Evolutionary conservation across 92 coral and sea anemone genomes (phyloP).

Genomic region (Ricordea florida): DNA sequence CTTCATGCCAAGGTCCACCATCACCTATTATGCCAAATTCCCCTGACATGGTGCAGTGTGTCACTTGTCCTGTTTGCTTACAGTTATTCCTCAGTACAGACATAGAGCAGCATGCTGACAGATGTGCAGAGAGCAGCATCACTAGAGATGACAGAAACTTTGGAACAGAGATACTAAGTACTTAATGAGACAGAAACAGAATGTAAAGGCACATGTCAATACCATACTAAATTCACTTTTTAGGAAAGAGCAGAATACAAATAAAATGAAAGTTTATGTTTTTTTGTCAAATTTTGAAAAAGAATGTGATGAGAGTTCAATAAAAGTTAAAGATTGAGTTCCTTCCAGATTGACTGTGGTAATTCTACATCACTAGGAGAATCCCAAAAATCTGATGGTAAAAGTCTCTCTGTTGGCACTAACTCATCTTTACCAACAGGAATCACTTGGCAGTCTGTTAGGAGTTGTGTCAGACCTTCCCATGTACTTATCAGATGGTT

Average conservation of each 20-base stretch:
- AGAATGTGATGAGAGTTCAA: not conserved
- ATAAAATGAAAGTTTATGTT: not conserved
- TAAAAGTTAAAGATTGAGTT: slow-evolving; percentile 18
- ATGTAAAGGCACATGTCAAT: too few relatives aligned
- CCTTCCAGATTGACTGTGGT: slow-evolving; percentile 13
- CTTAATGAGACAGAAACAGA: too few relatives aligned
- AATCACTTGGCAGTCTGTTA: slow-evolving; percentile 63
- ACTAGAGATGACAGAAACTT: too few relatives aligned
- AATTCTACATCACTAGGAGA: slow-evolving; percentile 3
- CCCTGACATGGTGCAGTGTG: not conserved
- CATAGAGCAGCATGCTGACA: not conserved
- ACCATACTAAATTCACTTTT: too few relatives aligned
- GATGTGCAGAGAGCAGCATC: not conserved
- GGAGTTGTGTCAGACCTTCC: slow-evolving; percentile 45
- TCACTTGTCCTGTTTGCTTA: not conserved
- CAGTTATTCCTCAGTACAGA: not conserved
- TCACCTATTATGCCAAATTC: slow-evolving; percentile 9
- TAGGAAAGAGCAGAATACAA: too few relatives aligned
- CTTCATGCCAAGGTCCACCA: slow-evolving; percentile 49
- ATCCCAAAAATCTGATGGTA: slow-evolving; percentile 82
- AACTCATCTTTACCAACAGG: slow-evolving; percentile 68
- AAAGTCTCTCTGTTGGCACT: slow-evolving; percentile 50
- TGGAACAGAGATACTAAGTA: too few relatives aligned
- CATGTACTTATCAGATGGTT: slow-evolving; percentile 32
- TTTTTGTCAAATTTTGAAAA: not conserved